Conservation (phyloP, 2,888 invertebrate genomes). For the Caenorhabditis parvicauda region DNA sequence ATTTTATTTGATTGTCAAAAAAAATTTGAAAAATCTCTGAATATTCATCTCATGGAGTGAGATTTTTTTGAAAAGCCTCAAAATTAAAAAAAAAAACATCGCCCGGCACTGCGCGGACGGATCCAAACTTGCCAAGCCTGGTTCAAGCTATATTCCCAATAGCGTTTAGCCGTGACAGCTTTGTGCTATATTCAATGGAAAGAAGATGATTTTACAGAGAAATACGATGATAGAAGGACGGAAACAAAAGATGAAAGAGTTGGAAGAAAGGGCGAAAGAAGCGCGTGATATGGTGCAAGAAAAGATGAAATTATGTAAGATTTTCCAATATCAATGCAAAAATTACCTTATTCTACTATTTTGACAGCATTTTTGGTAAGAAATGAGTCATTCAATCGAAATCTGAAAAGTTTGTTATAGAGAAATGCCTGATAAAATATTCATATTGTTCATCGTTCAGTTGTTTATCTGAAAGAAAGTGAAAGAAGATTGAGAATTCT, state of each 20-base stretch:
- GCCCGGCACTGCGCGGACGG: no score
- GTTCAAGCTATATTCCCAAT: no score
- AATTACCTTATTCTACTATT: background rate
- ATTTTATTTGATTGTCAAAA: background rate
- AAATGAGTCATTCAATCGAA: background rate
- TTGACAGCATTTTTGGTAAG: background rate
- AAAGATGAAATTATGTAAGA: background rate
- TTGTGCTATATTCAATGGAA: no score
- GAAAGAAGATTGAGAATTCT: background rate
- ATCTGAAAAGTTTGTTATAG: no score
- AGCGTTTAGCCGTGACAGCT: no score
- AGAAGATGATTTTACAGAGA: conserved; percentile 37
- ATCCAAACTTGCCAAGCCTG: no score
- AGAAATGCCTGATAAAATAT: no score
- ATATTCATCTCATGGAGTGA: no score
- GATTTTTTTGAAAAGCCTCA: no score
- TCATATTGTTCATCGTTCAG: no score
- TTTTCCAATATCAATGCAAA: background rate
- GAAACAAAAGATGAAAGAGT: conserved; percentile 28
- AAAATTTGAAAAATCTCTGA: no score
- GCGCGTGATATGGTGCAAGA: background rate
- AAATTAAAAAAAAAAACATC: no score
- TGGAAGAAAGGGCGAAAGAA: conserved; percentile 32
- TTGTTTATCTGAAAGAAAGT: background rate
- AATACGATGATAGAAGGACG: conserved; percentile 31